Percentiles rank a stretch among this genome's conserved stretches.
These are phyloP conservation scores for Karalla daura DNA, from an alignment of 2,797 vertebrate species.

Conservation along the genomic window DNA sequence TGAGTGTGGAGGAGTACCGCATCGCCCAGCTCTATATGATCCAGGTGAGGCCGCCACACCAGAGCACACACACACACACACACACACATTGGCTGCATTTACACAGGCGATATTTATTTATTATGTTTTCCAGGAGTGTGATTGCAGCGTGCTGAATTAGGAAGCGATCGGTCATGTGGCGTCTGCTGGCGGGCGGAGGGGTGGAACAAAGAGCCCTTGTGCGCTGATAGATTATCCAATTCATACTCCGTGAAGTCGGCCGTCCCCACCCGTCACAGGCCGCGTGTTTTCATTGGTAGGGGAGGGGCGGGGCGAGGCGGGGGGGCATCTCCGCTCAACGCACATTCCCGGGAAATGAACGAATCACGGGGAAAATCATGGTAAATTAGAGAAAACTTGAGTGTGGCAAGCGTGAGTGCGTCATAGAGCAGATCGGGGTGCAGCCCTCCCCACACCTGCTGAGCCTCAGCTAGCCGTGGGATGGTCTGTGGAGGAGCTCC, in stretches of 20 bases:
- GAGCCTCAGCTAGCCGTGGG: conserved; percentile 6
- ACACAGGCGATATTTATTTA: background rate
- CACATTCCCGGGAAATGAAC: too few relatives aligned
- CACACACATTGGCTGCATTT: conserved; percentile 3
- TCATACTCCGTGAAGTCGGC: conserved; percentile 52
- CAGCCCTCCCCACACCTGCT: too few relatives aligned
- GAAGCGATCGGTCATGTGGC: conserved; percentile 59
- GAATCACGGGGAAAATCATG: too few relatives aligned
- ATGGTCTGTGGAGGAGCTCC: conserved; percentile 19
- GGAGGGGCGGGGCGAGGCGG: background rate
- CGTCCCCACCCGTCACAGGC: conserved; percentile 37
- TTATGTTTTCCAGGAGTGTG: conserved; percentile 19
- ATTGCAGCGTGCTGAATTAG: conserved; percentile 33
- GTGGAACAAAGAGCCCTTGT: conserved; percentile 70
- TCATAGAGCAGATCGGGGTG: too few relatives aligned
- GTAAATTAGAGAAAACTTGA: too few relatives aligned
- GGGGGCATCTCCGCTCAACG: too few relatives aligned
- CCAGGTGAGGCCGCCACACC: conserved; percentile 86
- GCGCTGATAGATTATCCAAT: conserved; percentile 69
- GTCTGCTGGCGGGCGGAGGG: conserved; percentile 35
- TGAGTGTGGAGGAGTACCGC: conserved; percentile 99
- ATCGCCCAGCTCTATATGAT: conserved; percentile 99
- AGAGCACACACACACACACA: background rate
- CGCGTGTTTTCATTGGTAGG: conserved; percentile 34
- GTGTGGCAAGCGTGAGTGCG: too few relatives aligned